Percentiles rank a stretch among this genome's conserved stretches.
Conservation (phyloP, 2,888 invertebrate species). For the Drosophila acutilabella region DNA sequence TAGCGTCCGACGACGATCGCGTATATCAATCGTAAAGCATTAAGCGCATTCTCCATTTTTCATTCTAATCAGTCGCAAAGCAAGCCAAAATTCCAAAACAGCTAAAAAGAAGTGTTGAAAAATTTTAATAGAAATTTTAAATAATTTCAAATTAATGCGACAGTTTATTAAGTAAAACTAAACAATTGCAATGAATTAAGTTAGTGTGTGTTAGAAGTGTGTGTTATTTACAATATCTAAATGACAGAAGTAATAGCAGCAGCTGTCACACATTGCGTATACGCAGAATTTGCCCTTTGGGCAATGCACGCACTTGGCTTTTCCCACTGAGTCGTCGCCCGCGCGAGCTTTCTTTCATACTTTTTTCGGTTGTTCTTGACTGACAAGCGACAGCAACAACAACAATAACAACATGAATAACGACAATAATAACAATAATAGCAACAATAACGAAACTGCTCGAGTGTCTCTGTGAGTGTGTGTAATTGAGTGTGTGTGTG, state of each 20-base stretch:
- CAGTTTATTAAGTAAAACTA: no score
- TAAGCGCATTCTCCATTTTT: slow-evolving; percentile 79
- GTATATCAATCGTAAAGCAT: slow-evolving; percentile 84
- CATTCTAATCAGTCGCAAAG: slow-evolving; percentile 56
- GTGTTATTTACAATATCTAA: slow-evolving; percentile 13
- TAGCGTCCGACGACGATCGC: slow-evolving; percentile 86
- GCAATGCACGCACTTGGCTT: slow-evolving; percentile 63
- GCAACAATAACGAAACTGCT: slow-evolving; percentile 52
- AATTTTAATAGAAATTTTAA: slow-evolving; percentile 7
- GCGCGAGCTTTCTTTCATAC: slow-evolving; percentile 53
- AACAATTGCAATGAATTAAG: neutral
- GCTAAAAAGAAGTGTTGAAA: slow-evolving; percentile 29
- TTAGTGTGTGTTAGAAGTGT: slow-evolving; percentile 1
- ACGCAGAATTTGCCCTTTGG: slow-evolving; percentile 63
- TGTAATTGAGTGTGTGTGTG: slow-evolving; percentile 14
- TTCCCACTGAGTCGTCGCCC: slow-evolving; percentile 44
- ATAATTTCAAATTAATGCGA: neutral
- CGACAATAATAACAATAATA: slow-evolving; percentile 24
- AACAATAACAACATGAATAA: slow-evolving; percentile 10
- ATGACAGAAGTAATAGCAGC: slow-evolving; percentile 13
- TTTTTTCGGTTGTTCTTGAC: slow-evolving; percentile 69
- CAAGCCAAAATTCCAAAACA: slow-evolving; percentile 30
- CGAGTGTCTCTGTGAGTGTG: slow-evolving; percentile 23
- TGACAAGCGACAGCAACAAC: slow-evolving; percentile 50
- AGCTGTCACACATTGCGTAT: slow-evolving; percentile 65